Evolutionary conservation across 2,888 invertebrate genomes (phyloP).

Genomic region (Acanthosepion pharaonis): DNA sequence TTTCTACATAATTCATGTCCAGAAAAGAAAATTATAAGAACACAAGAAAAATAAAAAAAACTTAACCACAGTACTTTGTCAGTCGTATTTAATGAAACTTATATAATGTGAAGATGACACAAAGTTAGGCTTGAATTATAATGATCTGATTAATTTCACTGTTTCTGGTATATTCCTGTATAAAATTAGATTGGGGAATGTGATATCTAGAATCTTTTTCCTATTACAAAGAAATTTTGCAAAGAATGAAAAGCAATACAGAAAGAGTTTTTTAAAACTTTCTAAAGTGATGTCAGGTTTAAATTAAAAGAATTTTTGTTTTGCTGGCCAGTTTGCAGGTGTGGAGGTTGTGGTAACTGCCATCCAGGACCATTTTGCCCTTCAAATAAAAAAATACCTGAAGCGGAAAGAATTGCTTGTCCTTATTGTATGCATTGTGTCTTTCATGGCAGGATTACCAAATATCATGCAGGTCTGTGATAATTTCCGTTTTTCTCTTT

Average conservation of each 20-base stretch:
- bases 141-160: too few species aligned
- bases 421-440: constrained; percentile 85
- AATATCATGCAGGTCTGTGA: constrained; percentile 84
- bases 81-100: too few species aligned
- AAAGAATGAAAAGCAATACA: neutral
- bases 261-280: too few species aligned
- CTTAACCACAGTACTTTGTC: too few species aligned
- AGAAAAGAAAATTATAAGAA: too few species aligned
- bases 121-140: too few species aligned
- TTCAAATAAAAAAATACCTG: constrained; percentile 86
- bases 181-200: neutral
- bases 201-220: neutral
- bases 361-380: constrained; percentile 92
- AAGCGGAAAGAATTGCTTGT: constrained; percentile 91
- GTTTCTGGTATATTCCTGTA: too few species aligned
- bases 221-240: neutral
- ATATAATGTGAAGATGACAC: too few species aligned
- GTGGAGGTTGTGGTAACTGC: constrained; percentile 95
- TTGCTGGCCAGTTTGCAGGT: constrained; percentile 82
- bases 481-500: neutral
- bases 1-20: too few species aligned
- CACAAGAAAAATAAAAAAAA: too few species aligned
- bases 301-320: neutral
- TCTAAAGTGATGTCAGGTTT: neutral
- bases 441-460: constrained; percentile 88